These are phyloP conservation scores for Strigamia transsilvanica DNA, from an alignment of 2,888 invertebrate species.

Conservation along the genomic window DNA sequence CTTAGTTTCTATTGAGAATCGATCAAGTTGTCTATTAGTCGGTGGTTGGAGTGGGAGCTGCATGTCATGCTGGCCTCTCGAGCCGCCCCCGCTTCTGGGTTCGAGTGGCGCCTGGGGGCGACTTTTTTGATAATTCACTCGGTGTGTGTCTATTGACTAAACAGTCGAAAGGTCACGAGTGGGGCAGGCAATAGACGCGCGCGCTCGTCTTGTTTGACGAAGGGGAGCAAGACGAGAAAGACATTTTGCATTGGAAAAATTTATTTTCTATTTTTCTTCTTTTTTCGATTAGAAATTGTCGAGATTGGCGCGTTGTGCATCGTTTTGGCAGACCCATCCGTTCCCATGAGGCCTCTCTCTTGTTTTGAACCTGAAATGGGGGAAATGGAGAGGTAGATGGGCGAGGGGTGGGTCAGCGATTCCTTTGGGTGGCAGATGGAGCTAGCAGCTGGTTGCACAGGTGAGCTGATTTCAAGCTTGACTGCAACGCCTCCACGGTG, in stretches of 20 bases:
- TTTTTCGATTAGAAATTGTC: background rate
- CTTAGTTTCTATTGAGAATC: constrained; percentile 35
- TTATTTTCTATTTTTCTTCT: background rate
- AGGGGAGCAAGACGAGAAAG: background rate
- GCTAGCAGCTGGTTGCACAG: constrained; percentile 48
- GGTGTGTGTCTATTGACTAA: constrained; percentile 48
- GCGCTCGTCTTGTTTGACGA: constrained; percentile 12
- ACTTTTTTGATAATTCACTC: constrained; percentile 48
- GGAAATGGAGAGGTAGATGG: constrained; percentile 1
- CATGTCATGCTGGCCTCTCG: constrained; percentile 48
- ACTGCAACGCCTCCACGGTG: constrained; percentile 43
- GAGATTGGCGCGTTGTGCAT: background rate
- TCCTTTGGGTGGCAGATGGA: constrained; percentile 48
- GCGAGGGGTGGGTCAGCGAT: constrained; percentile 12
- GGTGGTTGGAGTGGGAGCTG: constrained; percentile 43
- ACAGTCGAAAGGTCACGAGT: constrained; percentile 49
- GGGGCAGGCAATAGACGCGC: constrained; percentile 45
- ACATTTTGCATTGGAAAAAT: too few species aligned
- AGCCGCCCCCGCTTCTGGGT: constrained; percentile 42
- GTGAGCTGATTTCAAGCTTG: constrained; percentile 49
- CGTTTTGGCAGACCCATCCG: constrained; percentile 35
- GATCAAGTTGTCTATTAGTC: constrained; percentile 45
- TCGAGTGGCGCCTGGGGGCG: constrained; percentile 49
- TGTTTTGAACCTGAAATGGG: constrained; percentile 49
- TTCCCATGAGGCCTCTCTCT: constrained; percentile 41